Conservation (phyloP, 2,113 vertebrate species). For the Oncorhynchus masou region DNA sequence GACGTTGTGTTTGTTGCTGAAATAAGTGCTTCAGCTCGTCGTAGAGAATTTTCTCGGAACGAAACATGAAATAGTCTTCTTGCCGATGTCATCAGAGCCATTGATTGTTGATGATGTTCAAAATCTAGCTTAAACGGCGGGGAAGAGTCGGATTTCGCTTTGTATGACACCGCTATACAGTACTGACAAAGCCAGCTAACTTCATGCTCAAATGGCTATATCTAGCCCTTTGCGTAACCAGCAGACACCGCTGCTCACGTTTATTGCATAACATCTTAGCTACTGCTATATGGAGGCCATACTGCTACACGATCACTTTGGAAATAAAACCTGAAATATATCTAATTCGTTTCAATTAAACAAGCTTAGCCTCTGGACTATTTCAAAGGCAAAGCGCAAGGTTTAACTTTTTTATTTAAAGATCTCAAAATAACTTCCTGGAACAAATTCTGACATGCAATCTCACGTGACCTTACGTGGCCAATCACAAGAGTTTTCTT, state of each 20-base stretch:
- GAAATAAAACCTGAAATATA: too few species aligned
- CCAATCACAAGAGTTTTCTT: too few species aligned
- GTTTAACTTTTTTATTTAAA: too few species aligned
- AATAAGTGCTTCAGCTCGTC: constrained; percentile 20
- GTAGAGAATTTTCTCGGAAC: constrained; percentile 19
- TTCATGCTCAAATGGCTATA: not conserved
- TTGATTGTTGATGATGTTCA: not conserved
- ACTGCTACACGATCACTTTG: too few species aligned
- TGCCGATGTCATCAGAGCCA: constrained; percentile 51
- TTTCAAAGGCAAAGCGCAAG: too few species aligned
- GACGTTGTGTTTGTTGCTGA: not conserved
- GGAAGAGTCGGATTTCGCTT: not conserved
- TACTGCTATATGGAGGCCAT: too few species aligned
- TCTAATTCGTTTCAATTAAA: too few species aligned
- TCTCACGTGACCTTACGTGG: too few species aligned
- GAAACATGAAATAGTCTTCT: constrained; percentile 32
- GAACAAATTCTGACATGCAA: too few species aligned
- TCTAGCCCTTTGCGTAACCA: not conserved
- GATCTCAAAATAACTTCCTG: too few species aligned
- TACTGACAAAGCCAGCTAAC: not conserved
- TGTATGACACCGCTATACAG: not conserved
- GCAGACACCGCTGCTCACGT: not conserved
- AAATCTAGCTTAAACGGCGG: not conserved
- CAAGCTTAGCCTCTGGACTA: too few species aligned
- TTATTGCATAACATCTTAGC: too few species aligned